Evolutionary conservation across 2,797 vertebrate genomes (phyloP).

Genomic region (Aulostomus chinensis): DNA sequence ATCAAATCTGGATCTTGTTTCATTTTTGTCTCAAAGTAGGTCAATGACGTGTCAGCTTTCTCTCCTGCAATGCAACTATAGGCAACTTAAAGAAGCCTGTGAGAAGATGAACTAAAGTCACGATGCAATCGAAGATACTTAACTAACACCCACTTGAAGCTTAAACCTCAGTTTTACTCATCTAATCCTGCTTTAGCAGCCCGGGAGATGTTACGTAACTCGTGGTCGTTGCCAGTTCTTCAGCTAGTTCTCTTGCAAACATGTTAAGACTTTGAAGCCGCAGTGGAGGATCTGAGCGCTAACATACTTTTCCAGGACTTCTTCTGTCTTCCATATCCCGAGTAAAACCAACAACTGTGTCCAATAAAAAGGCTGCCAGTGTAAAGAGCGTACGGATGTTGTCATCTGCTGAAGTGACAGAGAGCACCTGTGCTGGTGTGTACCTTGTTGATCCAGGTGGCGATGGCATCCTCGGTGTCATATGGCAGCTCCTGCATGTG

Average conservation of each 20-base stretch:
- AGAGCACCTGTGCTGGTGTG: background rate
- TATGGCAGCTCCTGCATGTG: conserved; percentile 84
- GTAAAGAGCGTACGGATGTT: background rate
- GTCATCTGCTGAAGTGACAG: conserved; percentile 3
- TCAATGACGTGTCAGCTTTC: no score
- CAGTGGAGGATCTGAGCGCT: background rate
- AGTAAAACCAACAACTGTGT: conserved; percentile 33
- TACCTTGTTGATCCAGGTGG: conserved; percentile 98
- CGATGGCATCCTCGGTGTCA: conserved; percentile 92
- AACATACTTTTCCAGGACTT: conserved; percentile 5
- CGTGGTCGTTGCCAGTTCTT: background rate
- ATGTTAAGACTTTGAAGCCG: background rate
- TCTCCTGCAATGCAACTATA: no score
- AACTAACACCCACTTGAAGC: conserved; percentile 4
- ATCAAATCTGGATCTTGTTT: conserved; percentile 8
- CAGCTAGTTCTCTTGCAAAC: conserved; percentile 10
- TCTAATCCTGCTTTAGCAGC: conserved; percentile 11
- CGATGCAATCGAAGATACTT: conserved; percentile 15
- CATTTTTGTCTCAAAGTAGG: no score
- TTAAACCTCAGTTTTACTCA: conserved; percentile 7
- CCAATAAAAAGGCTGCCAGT: background rate
- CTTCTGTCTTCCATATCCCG: conserved; percentile 8
- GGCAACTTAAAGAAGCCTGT: conserved; percentile 3
- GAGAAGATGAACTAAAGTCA: background rate
- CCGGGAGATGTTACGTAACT: conserved; percentile 8